phyloP scores from a whole-genome alignment of 2,797 vertebrate species.

The Gobionotothen gibberifrons region DNA sequence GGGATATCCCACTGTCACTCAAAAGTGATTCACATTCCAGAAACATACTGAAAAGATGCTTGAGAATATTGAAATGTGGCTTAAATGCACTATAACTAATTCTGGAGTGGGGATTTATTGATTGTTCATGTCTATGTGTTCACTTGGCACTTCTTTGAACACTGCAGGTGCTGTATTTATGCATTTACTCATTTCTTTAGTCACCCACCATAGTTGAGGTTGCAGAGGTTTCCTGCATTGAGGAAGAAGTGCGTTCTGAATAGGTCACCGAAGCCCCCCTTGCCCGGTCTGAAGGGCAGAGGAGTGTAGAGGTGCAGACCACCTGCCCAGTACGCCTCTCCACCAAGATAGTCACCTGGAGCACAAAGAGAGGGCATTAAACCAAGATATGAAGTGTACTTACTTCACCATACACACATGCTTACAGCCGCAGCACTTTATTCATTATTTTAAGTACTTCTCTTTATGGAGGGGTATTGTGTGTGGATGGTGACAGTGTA shows the following conservation, averaged over 20 bases:
- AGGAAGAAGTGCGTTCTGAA: conserved; percentile 97
- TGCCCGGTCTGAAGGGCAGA: conserved; percentile 93
- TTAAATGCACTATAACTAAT: neutral
- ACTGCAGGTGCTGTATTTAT: no score
- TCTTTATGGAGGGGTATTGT: no score
- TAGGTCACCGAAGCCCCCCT: conserved; percentile 94
- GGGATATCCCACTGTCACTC: neutral
- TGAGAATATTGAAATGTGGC: neutral
- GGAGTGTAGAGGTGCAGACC: conserved; percentile 96
- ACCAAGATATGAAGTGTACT: neutral
- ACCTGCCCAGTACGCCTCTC: conserved; percentile 94
- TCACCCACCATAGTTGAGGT: conserved; percentile 92
- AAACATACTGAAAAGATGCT: no score
- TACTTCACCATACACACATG: neutral
- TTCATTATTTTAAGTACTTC: neutral
- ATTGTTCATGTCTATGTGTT: no score
- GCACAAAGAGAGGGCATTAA: conserved; percentile 6
- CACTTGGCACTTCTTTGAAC: no score
- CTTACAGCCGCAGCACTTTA: neutral
- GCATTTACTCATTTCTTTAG: no score
- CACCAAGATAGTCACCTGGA: conserved; percentile 95
- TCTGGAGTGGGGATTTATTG: no score
- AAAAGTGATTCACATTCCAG: no score
- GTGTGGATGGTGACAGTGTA: no score
- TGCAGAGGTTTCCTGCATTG: conserved; percentile 97